Evolutionary conservation across 2,797 vertebrate genomes (phyloP).

Genomic region (Thamnophis elegans): DNA sequence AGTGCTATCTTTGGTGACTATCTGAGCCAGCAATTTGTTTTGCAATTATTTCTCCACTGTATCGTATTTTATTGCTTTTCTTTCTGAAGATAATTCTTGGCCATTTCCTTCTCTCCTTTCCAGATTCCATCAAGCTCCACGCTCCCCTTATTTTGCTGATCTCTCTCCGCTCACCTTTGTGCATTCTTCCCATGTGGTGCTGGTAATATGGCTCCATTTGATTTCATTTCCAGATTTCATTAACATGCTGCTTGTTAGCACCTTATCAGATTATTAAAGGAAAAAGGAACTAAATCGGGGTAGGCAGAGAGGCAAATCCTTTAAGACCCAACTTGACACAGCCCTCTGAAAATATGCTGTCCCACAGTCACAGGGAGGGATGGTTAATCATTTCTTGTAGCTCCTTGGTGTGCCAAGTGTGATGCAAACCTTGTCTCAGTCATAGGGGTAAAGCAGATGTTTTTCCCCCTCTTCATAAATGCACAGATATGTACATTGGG

Average conservation of each 20-base stretch:
- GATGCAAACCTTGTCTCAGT: not conserved
- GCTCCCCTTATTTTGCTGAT: not conserved
- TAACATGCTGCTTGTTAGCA: not conserved
- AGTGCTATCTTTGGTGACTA: not conserved
- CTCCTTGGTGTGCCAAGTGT: not conserved
- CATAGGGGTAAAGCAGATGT: not conserved
- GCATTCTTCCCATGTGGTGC: not conserved
- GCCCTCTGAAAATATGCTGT: not conserved
- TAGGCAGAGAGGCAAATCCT: not conserved
- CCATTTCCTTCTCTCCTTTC: not conserved
- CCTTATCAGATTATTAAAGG: conserved; percentile 18
- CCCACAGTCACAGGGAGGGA: not conserved
- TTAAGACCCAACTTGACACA: not conserved
- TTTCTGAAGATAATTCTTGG: not conserved
- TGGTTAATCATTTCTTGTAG: conserved; percentile 9
- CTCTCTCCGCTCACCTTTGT: not conserved
- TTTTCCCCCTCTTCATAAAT: not conserved
- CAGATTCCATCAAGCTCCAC: not conserved
- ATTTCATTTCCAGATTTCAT: conserved; percentile 28
- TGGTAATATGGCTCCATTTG: not conserved
- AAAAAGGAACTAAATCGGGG: conserved; percentile 7
- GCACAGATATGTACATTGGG: too few relatives aligned
- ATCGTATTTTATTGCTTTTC: not conserved
- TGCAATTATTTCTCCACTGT: not conserved
- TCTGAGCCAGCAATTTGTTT: conserved; percentile 3